phyloP scores from a whole-genome alignment of 2,113 vertebrate genomes.

The Leucoraja erinaceus region DNA sequence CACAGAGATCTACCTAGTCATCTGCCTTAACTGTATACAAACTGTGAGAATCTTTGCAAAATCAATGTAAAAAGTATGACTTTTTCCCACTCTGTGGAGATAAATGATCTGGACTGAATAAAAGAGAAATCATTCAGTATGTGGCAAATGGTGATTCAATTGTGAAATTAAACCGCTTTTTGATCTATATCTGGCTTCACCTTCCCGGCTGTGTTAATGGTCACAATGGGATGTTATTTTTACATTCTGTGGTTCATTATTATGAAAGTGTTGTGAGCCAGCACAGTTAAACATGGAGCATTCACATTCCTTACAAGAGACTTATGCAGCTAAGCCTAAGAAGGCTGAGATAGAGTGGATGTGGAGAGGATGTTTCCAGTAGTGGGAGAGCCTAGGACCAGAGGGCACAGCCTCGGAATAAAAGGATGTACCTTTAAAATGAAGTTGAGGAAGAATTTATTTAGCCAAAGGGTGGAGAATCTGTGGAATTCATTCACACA shows the following conservation, averaged over 20 bases:
- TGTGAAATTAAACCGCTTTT: not conserved
- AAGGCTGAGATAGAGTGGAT: too few relatives aligned
- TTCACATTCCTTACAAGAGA: too few relatives aligned
- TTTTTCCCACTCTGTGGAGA: not conserved
- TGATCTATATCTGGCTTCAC: not conserved
- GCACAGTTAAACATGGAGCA: not conserved
- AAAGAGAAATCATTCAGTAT: not conserved
- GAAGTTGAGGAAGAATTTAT: too few relatives aligned
- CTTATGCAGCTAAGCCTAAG: too few relatives aligned
- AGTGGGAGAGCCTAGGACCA: too few relatives aligned
- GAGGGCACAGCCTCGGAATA: too few relatives aligned
- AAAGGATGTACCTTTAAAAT: too few relatives aligned
- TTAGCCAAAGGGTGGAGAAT: too few relatives aligned
- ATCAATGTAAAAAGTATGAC: not conserved
- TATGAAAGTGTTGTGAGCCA: not conserved
- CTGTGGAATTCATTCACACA: too few relatives aligned
- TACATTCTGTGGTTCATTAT: not conserved
- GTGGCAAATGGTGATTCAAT: not conserved
- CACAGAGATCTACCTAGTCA: not conserved
- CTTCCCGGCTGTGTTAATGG: not conserved
- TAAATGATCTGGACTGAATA: not conserved
- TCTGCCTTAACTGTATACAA: not conserved
- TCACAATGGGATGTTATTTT: not conserved
- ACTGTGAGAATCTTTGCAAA: not conserved
- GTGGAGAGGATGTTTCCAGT: too few relatives aligned